These are phyloP conservation scores for Penaeus indicus DNA, from an alignment of 1,140 invertebrate species.

Conservation along the genomic window DNA sequence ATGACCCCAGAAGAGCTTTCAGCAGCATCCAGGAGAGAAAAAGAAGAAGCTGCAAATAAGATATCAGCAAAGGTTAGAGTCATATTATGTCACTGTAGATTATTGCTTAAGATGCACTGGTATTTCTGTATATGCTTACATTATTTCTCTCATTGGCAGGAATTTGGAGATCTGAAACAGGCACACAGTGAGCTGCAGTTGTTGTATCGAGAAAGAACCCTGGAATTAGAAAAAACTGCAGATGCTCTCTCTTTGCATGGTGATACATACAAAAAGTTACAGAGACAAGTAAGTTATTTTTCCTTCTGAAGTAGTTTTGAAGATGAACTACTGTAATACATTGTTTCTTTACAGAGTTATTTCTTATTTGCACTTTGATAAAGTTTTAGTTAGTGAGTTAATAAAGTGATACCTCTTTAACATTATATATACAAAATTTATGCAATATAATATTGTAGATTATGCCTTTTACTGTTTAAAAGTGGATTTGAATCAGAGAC, in stretches of 20 bases:
- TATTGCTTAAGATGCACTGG: neutral
- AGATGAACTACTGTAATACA: neutral
- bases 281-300: conserved; percentile 36
- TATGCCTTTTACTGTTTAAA: neutral
- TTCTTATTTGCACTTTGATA: no score
- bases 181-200: conserved; percentile 49
- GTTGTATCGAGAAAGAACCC: conserved; percentile 50
- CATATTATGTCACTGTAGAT: no score
- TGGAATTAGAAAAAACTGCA: conserved; percentile 45
- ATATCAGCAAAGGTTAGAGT: neutral
- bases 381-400: neutral
- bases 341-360: neutral
- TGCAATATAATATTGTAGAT: neutral
- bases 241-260: conserved; percentile 32
- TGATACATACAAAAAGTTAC: conserved; percentile 41
- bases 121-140: neutral
- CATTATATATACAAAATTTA: no score
- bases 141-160: conserved; percentile 15
- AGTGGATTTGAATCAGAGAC: neutral
- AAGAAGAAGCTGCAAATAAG: neutral
- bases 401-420: neutral
- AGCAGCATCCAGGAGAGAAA: neutral
- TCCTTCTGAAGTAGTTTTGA: neutral
- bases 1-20: conserved; percentile 1
- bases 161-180: conserved; percentile 38